Base-by-base conservation (phyloP, 2,888 invertebrate genomes). In the Tanypteryx hageni region DNA sequence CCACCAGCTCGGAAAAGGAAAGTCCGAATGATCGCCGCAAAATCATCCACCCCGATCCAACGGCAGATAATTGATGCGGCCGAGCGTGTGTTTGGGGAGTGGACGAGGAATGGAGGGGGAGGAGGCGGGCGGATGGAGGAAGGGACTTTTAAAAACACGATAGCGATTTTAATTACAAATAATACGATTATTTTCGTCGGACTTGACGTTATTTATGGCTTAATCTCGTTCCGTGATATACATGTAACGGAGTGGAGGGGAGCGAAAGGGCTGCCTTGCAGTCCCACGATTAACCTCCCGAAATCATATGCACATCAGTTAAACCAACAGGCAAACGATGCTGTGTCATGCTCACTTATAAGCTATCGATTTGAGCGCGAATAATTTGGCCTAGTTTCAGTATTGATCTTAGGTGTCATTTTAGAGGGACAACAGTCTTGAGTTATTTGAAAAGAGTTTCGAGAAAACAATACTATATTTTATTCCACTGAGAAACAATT, bases 161-260 rank as follows among this genome's bases (percentile, higher is more conserved):
- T 89, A 64, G 64, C 64, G 64, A 89, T 89, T 89, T 89, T 61
- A 64, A 89, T 64, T 89, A 89, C 64, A 64, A 89, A 89, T 89
- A 89, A 89, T 89, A 64, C 64, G 89, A 89, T 89, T 89, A 89
- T 89, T 89, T 89, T 89, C 61, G 89, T 44, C 89, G 61, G 57
- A 57, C 83, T 11, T 14, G 31, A 61, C 14, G 89, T 89, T 89
- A 89, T 89, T 89, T 56, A 89, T 89, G 64, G 44, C 89, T 89
- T 64, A 89, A 89, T 89, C 89, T 89, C 64, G 16, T n/a, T 64
- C 89, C 44, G 61, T 89, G 89, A 89, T 89, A 64, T 64, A 89
- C 89, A 89, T 64, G 89, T 89, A 89, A 89, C 61, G 59, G 9
- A 44, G 44, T n/a, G 44, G 11, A 57, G n/a, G 76, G 76, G 76